Evolutionary conservation across 1,140 invertebrate genomes (phyloP).

Genomic region (Cotesia glomerata): DNA sequence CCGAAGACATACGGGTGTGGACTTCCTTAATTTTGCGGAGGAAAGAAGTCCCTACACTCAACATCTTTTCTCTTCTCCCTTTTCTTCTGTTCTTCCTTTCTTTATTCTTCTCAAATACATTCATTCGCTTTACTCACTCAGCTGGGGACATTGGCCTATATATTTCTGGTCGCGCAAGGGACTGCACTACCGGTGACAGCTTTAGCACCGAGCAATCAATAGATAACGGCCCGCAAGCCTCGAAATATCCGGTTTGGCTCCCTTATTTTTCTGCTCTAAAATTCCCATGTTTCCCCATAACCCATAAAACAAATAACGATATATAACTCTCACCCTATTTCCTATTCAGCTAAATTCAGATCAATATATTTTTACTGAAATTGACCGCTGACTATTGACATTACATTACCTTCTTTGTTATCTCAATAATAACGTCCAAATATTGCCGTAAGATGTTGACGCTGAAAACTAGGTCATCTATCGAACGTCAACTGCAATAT

Average conservation of each 20-base stretch:
- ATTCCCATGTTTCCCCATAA: neutral
- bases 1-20: constrained; percentile 36
- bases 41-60: neutral
- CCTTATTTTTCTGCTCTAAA: neutral
- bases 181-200: constrained; percentile 41
- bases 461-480: too few relatives aligned
- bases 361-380: too few relatives aligned
- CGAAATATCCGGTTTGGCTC: neutral
- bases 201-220: constrained; percentile 49
- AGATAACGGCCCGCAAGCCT: constrained; percentile 32
- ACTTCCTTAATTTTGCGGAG: constrained; percentile 42
- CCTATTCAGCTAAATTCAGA: too few relatives aligned
- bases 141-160: constrained; percentile 8
- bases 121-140: neutral
- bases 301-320: neutral
- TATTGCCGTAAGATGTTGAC: too few relatives aligned
- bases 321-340: neutral
- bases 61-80: constrained; percentile 2
- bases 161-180: constrained; percentile 22
- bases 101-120: neutral
- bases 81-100: neutral
- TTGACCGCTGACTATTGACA: too few relatives aligned
- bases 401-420: too few relatives aligned
- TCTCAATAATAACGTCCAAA: too few relatives aligned
- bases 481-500: too few relatives aligned